phyloP scores from a whole-genome alignment of 2,113 vertebrate genomes.

The Pseudonaja textilis region DNA sequence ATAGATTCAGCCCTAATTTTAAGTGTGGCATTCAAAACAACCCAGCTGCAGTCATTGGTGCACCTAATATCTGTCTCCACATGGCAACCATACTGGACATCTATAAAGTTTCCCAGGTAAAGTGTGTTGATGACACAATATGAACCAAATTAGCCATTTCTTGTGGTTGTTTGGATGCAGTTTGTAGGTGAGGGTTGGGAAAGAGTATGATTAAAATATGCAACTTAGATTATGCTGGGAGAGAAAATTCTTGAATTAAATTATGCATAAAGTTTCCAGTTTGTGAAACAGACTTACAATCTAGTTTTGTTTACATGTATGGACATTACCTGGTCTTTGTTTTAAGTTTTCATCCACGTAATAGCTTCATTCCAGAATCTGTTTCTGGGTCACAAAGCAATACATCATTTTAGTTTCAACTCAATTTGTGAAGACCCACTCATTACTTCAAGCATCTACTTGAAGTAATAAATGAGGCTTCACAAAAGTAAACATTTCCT shows the following conservation, averaged over 20 bases:
- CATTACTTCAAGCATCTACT: not conserved
- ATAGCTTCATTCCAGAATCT: not conserved
- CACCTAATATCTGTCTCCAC: not conserved
- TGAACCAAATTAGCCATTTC: not conserved
- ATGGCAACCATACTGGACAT: not conserved
- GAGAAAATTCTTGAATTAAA: not conserved
- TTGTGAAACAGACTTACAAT: not conserved
- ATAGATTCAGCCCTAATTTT: not conserved
- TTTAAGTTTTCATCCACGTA: not conserved
- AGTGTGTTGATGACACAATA: not conserved
- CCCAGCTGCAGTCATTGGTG: not conserved
- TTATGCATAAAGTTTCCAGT: not conserved
- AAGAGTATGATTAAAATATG: not conserved
- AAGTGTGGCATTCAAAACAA: not conserved
- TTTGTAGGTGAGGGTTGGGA: not conserved
- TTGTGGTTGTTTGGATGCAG: not conserved
- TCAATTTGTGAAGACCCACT: not conserved
- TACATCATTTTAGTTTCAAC: not conserved
- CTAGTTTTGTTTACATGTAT: not conserved
- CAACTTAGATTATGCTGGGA: not conserved
- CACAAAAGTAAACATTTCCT: not conserved
- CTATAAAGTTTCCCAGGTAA: constrained; percentile 3
- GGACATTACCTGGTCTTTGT: not conserved
- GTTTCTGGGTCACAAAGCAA: not conserved
- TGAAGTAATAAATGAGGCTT: not conserved